Percentiles rank a stretch among this genome's conserved stretches.
Conservation (phyloP, 1,140 invertebrate genomes). For the Harpegnathos saltator region DNA sequence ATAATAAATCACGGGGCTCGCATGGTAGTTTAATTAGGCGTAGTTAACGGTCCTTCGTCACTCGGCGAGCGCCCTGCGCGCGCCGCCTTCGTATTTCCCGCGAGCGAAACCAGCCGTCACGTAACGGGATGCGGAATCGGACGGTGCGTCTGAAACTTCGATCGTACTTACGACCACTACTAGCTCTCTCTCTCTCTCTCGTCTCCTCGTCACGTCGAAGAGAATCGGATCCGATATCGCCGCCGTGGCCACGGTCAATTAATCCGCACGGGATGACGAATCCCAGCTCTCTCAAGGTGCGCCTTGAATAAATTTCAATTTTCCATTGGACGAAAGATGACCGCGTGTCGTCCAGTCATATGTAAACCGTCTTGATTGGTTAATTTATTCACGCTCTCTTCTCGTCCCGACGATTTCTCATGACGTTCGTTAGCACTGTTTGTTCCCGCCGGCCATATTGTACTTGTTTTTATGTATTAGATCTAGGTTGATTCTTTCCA, state of each 20-base stretch:
- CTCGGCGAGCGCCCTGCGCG: conserved; percentile 39
- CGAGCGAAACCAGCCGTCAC: conserved; percentile 54
- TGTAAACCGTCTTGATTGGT: too few relatives aligned
- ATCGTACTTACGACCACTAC: not conserved
- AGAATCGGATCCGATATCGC: not conserved
- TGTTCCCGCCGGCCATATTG: too few relatives aligned
- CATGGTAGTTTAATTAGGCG: conserved; percentile 60
- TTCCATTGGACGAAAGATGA: too few relatives aligned
- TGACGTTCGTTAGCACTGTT: too few relatives aligned
- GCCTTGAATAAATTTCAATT: too few relatives aligned
- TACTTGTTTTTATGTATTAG: too few relatives aligned
- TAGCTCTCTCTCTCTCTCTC: not conserved
- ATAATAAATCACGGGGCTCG: conserved; percentile 16
- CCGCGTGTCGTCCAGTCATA: too few relatives aligned
- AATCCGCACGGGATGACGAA: too few relatives aligned
- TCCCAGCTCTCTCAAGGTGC: too few relatives aligned
- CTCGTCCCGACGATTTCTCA: too few relatives aligned
- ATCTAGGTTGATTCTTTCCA: too few relatives aligned
- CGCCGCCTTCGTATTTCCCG: conserved; percentile 57
- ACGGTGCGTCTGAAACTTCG: conserved; percentile 58
- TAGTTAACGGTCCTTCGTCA: conserved; percentile 66
- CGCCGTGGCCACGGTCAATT: not conserved
- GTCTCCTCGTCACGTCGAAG: not conserved
- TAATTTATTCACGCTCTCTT: too few relatives aligned
- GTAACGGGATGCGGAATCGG: conserved; percentile 64